Base-by-base conservation (phyloP, 2,797 vertebrate species). In the Lemur catta region DNA sequence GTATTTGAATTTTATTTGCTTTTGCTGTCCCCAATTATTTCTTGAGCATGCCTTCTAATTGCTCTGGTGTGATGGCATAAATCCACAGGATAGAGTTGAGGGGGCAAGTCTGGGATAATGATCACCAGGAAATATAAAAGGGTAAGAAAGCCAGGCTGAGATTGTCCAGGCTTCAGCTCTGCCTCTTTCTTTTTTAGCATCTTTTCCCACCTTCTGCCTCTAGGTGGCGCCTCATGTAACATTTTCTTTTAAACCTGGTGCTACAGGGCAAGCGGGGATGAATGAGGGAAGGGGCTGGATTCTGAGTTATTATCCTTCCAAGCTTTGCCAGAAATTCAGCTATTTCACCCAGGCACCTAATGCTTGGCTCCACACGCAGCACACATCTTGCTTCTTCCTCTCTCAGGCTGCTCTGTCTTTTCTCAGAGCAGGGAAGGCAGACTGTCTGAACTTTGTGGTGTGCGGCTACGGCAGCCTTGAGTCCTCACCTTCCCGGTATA, bases 221-320 rank as follows among this genome's bases (percentile, higher is more conserved):
- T 91, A 93, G 97, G 67, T 95, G 97, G 96, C 7, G 30, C 81
- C 81, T 82, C 92, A 28, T 52, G 2, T 65, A 82, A 69, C 1
- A 7, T 76, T 96, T 96, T 97, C 75, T 81, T 67, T 89, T 91
- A 67, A 92, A 78, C 7, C 48, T 55, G 7, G 22, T n/a, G 61
- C 76, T 59, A 6, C 20, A 14, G 72, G 85, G 82, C 50, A 46
- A 35, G 50, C 26, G 8, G 50, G 65, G 76, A 38, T 35, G 30
- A 26, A 38, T 35, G 30, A 26, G 18, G 26, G 14, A 11, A 6
- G 7, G 11, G 41, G 3, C 59, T 78, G 22, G 82, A 41, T 61
- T 82, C 59, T 79, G 59, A 52, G 35, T 38, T 46, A 3, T 20
- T 43, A 17, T 55, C 26, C 20, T 69, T 57, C 35, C 65, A 38